Base-by-base conservation (phyloP, 2,113 vertebrate species). In the Aldabrachelys gigantea region DNA sequence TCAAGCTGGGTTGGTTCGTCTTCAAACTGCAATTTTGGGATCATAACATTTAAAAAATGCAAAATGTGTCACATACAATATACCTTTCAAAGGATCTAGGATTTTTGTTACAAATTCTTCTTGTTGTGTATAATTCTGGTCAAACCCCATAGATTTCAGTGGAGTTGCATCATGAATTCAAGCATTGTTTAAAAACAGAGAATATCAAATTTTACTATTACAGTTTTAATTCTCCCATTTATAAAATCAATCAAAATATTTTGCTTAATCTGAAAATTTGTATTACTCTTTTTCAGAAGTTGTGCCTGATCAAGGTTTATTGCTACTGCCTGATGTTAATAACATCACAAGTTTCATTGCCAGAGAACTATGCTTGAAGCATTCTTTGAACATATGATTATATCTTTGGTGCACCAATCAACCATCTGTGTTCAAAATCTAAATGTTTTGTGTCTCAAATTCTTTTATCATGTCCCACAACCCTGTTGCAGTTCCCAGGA, bases 291-390 rank as follows among this genome's bases (percentile, higher is more conserved):
- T 95, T 87, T 57, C 87, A 88, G 22, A 65, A 91, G 72, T 7
- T 5, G 3, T n/a, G 89, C 35, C 56, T 78, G 35, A 22, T 65
- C 72, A 57, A 38, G 29, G 44, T 84, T 62, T 75, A 57, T 29
- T 91, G 38, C 25, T 44, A 47, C 14, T 69, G 35, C 69, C 95
- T 85, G 76, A 8, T 49, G 17, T 78, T 91, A 89, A 75, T 14
- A 94, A 75, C 57, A 76, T 80, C 84, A 59, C 57, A 69, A 19
- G 65, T 69, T 69, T 69, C 35, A n/a, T 93, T 95, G 91, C 91
- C 94, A 92, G 86, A 41, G 80, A 92, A 13, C 6, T 50, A 11
- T 57, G 57, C 82, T 90, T 93, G 56, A 72, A 81, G 10, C 53
- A 57, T 38, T 11, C 10, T 94, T 88, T 49, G 41, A 29, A 82